Percentiles rank a stretch among this genome's conserved stretches.
Evolutionary conservation across 2,888 invertebrate genomes (phyloP).

Genomic region (Synergus japonicus): DNA sequence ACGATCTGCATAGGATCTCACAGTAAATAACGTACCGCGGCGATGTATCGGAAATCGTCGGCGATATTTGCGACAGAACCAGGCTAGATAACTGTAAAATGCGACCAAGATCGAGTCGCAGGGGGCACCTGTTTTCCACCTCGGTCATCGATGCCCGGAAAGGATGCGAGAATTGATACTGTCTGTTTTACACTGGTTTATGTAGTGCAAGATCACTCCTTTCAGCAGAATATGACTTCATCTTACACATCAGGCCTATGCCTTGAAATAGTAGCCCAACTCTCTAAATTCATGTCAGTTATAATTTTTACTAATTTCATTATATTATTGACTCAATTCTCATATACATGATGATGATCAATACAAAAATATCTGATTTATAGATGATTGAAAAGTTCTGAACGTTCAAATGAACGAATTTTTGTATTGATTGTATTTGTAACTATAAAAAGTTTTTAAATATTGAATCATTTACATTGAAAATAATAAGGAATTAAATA

Average conservation of each 20-base stretch:
- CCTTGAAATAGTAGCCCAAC: no score
- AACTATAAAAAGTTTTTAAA: no score
- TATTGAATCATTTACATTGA: no score
- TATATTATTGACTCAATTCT: no score
- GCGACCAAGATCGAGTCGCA: not conserved
- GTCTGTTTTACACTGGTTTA: not conserved
- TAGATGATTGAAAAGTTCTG: no score
- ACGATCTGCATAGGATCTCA: not conserved
- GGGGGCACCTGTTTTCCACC: not conserved
- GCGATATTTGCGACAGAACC: not conserved
- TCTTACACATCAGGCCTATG: not conserved
- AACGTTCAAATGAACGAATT: no score
- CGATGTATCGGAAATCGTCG: not conserved
- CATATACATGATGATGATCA: no score
- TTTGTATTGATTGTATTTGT: no score
- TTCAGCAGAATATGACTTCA: not conserved
- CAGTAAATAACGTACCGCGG: not conserved
- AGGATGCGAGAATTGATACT: constrained; percentile 1
- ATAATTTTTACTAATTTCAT: no score
- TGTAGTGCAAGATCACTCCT: not conserved
- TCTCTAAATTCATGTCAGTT: no score
- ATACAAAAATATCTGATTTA: no score
- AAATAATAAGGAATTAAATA: no score
- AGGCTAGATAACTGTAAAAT: constrained; percentile 1
- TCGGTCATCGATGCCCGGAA: not conserved